Evolutionary conservation across 1,140 invertebrate genomes (phyloP).

Genomic region (Hesperophylax magnus): DNA sequence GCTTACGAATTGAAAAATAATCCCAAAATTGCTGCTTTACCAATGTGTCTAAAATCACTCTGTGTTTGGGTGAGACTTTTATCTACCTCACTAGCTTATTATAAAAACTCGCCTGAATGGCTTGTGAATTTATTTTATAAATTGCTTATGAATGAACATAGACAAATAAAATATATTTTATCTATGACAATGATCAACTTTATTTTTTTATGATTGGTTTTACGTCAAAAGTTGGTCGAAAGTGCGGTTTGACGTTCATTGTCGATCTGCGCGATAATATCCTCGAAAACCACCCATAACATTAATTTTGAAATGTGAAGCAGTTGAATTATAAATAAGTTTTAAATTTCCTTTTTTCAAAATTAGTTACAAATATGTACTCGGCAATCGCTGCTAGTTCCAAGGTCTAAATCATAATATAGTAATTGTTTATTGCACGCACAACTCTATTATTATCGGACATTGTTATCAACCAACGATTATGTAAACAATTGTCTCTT

Average conservation of each 20-base stretch:
- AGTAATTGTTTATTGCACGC: slow-evolving; percentile 16
- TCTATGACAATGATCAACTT: too few species aligned
- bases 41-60: too few species aligned
- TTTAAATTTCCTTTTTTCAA: slow-evolving; percentile 10
- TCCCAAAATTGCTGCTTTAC: too few species aligned
- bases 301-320: slow-evolving; percentile 24
- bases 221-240: slow-evolving; percentile 13
- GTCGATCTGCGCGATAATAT: neutral
- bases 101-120: too few species aligned
- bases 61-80: too few species aligned
- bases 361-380: slow-evolving; percentile 34
- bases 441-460: slow-evolving; percentile 19
- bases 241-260: neutral
- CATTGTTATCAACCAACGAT: slow-evolving; percentile 10
- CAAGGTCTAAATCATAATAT: slow-evolving; percentile 35
- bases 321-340: neutral
- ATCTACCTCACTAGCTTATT: too few species aligned
- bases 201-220: neutral
- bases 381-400: slow-evolving; percentile 46
- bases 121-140: too few species aligned
- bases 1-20: too few species aligned
- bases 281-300: neutral
- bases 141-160: too few species aligned
- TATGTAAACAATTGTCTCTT: slow-evolving; percentile 29
- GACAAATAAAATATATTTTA: too few species aligned